phyloP scores from a whole-genome alignment of 2,113 vertebrate species.

The Puffinus mauretanicus region DNA sequence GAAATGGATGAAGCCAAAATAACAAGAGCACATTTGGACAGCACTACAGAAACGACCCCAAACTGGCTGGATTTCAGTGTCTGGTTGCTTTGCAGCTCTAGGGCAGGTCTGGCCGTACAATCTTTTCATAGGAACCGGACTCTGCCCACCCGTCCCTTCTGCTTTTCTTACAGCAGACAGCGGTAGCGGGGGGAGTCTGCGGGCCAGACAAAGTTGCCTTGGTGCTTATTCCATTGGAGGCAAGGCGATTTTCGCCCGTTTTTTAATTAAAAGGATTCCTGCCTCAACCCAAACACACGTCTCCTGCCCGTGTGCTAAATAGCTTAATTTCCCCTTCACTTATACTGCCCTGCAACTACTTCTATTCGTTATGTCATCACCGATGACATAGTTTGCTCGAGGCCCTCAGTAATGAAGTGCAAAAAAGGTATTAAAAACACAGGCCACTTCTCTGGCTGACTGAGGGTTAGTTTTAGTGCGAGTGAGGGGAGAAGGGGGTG shows the following conservation, averaged over 20 bases:
- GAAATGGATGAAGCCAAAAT: background rate
- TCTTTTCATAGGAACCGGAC: background rate
- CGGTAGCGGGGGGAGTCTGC: background rate
- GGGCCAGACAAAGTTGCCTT: background rate
- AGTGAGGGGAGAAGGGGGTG: background rate
- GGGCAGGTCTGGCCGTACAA: background rate
- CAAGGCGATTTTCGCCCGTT: background rate
- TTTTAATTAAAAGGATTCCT: background rate
- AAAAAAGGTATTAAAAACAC: constrained; percentile 6
- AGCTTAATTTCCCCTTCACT: background rate
- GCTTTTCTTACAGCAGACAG: background rate
- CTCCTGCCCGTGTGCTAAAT: background rate
- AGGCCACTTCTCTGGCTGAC: background rate
- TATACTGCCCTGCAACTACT: background rate
- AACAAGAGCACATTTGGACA: background rate
- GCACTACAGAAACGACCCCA: background rate
- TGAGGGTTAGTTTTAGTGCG: background rate
- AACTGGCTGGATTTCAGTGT: background rate
- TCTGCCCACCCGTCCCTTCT: background rate
- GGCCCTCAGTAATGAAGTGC: background rate
- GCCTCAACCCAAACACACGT: background rate
- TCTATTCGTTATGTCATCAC: background rate
- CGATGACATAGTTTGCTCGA: background rate
- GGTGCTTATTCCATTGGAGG: background rate
- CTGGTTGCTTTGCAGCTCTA: background rate